Evolutionary conservation across 2,797 vertebrate genomes (phyloP).

Genomic region (Galaxias olidus): DNA sequence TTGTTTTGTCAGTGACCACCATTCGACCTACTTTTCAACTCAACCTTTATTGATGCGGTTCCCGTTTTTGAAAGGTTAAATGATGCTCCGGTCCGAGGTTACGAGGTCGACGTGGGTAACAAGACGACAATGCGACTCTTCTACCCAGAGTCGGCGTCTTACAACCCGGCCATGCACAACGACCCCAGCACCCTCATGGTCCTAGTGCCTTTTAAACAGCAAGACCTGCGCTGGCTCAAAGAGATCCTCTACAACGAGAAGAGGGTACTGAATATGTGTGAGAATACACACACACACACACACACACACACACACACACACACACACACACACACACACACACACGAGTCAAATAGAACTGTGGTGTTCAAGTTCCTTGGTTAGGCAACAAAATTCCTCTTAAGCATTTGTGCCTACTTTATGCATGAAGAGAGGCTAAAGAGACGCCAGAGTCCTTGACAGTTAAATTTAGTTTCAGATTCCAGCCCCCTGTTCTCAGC

Average conservation of each 20-base stretch:
- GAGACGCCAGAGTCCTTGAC: conserved; percentile 31
- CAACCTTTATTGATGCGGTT: no score
- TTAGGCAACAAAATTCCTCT: not conserved
- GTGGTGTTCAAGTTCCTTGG: no score
- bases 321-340: conserved; percentile 20
- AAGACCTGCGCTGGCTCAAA: conserved; percentile 82
- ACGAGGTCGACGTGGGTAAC: conserved; percentile 77
- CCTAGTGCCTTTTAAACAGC: conserved; percentile 79
- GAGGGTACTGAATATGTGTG: conserved; percentile 65
- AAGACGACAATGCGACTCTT: conserved; percentile 84
- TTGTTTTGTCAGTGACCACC: no score
- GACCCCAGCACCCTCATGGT: conserved; percentile 77
- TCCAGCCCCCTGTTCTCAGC: conserved; percentile 40
- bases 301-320: conserved; percentile 18
- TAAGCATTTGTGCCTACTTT: conserved; percentile 21
- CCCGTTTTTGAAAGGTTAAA: conserved; percentile 66
- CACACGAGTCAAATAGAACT: not conserved
- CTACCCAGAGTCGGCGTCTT: conserved; percentile 80
- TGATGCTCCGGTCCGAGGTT: conserved; percentile 78
- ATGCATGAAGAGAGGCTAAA: conserved; percentile 44
- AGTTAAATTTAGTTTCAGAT: conserved; percentile 58
- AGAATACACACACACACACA: conserved; percentile 35
- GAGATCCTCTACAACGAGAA: conserved; percentile 78
- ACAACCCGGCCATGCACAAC: conserved; percentile 72
- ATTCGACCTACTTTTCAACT: no score